Evolutionary conservation across 2,797 vertebrate species (phyloP).

Genomic region (Australoheros facetus): DNA sequence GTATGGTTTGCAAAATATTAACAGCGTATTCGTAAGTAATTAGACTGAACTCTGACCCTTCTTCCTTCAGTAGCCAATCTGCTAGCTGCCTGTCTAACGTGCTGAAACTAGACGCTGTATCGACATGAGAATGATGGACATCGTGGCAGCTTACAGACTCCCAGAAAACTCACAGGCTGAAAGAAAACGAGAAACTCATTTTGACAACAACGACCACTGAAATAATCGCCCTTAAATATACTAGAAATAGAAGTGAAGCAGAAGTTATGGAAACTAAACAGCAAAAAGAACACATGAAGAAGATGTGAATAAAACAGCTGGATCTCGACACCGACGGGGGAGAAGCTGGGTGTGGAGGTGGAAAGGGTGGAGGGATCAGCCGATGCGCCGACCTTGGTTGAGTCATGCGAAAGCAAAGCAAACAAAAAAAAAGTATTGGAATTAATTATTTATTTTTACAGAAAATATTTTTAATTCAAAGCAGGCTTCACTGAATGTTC

Average conservation of each 20-base stretch:
- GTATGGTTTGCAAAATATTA: conserved; percentile 5
- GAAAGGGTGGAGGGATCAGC: conserved; percentile 14
- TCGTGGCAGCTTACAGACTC: conserved; percentile 25
- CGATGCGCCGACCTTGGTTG: neutral
- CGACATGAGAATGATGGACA: conserved; percentile 32
- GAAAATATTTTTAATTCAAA: neutral
- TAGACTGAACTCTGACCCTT: conserved; percentile 8
- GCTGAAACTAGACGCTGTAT: neutral
- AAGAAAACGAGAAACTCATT: conserved; percentile 15
- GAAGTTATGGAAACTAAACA: conserved; percentile 1
- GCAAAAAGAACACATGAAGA: neutral
- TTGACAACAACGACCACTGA: conserved; percentile 11
- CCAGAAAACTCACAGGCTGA: neutral
- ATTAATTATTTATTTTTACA: conserved; percentile 1
- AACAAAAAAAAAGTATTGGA: neutral
- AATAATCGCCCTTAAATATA: neutral
- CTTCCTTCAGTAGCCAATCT: neutral
- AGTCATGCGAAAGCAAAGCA: neutral
- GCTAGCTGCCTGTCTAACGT: neutral
- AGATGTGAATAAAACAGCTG: neutral
- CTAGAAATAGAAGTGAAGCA: conserved; percentile 18
- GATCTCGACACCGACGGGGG: neutral
- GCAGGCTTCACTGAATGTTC: neutral
- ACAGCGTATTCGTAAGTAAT: neutral
- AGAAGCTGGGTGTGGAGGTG: conserved; percentile 10